These are phyloP conservation scores for Dicyrtoma fusca DNA, from an alignment of 2,888 invertebrate genomes.

Conservation along the genomic window DNA sequence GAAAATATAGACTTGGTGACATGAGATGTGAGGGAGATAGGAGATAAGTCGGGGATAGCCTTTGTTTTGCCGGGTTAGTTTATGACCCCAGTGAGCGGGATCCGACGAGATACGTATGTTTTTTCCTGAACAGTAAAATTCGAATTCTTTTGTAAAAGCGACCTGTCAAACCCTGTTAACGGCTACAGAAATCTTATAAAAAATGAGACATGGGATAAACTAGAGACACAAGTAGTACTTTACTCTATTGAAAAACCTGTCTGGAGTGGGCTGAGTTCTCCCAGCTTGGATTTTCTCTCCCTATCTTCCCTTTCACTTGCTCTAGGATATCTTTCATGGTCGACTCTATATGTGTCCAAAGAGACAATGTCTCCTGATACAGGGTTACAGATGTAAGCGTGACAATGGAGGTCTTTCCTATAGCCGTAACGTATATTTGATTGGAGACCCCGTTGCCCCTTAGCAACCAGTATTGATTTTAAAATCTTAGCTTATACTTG, in stretches of 20 bases:
- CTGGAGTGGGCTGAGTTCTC: neutral
- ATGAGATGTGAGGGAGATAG: neutral
- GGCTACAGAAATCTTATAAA: neutral
- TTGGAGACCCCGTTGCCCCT: neutral
- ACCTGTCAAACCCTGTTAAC: conserved; percentile 22
- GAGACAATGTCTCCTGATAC: no score
- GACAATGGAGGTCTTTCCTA: neutral
- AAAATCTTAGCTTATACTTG: neutral
- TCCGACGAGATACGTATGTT: neutral
- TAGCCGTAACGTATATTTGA: neutral
- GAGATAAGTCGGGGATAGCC: neutral
- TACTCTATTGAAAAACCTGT: conserved; percentile 1
- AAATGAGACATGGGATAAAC: conserved; percentile 25
- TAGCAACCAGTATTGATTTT: conserved; percentile 5
- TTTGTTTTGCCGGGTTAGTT: conserved; percentile 5
- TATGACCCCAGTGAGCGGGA: neutral
- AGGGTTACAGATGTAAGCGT: neutral
- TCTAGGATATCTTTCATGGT: no score
- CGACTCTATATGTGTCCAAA: neutral
- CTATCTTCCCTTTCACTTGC: neutral
- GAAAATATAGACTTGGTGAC: no score
- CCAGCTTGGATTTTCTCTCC: neutral
- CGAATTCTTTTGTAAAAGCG: neutral
- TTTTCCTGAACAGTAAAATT: conserved; percentile 1
- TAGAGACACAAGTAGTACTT: conserved; percentile 10